Conservation (phyloP, 2,888 invertebrate species). For the Drosophila meridionalis region DNA sequence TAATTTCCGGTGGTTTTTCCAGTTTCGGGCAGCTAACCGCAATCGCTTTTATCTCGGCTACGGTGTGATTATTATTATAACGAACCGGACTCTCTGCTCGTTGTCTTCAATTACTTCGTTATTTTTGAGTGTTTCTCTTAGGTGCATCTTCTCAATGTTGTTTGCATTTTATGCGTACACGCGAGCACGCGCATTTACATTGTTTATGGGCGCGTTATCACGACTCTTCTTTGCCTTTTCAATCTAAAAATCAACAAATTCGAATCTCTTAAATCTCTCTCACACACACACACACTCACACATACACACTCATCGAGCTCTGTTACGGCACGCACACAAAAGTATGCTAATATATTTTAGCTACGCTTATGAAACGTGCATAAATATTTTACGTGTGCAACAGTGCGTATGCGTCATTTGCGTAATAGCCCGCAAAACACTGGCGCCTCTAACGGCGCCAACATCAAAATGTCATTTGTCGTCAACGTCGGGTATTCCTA, state of each 20-base stretch:
- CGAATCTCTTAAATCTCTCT: conserved; percentile 5
- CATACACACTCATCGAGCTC: conserved; percentile 9
- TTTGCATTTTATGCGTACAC: conserved; percentile 49
- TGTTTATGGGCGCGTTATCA: conserved; percentile 33
- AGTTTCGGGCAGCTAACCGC: conserved; percentile 29
- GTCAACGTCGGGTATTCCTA: conserved; percentile 29
- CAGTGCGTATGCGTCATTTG: conserved; percentile 76
- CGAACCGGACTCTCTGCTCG: conserved; percentile 12
- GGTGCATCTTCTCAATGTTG: conserved; percentile 44
- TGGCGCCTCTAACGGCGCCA: conserved; percentile 46
- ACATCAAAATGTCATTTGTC: conserved; percentile 66
- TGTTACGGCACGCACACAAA: conserved; percentile 30
- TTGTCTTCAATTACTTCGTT: conserved; percentile 33
- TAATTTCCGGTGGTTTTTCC: conserved; percentile 47
- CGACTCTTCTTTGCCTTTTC: conserved; percentile 20
- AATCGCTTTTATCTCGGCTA: conserved; percentile 28
- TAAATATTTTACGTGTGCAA: conserved; percentile 75
- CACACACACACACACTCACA: conserved; percentile 7
- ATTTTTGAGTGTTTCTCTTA: conserved; percentile 26
- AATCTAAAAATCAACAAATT: conserved; percentile 31
- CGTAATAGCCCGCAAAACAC: conserved; percentile 70
- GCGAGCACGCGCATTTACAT: conserved; percentile 36
- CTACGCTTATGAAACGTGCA: conserved; percentile 56
- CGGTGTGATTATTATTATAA: conserved; percentile 8
- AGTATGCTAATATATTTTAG: conserved; percentile 62